Conservation (phyloP, 2,113 vertebrate genomes). For the Pterophyllum scalare region DNA sequence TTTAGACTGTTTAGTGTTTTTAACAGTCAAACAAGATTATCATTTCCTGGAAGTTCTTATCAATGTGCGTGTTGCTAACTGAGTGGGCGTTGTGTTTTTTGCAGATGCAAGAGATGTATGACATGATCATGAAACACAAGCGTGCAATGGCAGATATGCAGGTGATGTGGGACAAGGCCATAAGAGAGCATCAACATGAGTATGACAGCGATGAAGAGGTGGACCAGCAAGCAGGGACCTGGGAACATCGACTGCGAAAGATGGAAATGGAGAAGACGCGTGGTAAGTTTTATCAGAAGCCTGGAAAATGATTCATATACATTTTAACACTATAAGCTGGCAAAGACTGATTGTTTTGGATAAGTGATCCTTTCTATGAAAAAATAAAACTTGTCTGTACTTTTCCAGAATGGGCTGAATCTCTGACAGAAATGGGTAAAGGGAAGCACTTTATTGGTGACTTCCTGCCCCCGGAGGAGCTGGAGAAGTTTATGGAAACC, state of each 20-base stretch:
- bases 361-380: background rate
- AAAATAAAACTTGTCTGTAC: background rate
- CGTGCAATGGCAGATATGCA: constrained; percentile 97
- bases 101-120: constrained; percentile 99
- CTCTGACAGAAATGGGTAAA: constrained; percentile 97
- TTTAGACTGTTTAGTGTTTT: background rate
- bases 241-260: constrained; percentile 94
- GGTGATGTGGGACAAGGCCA: constrained; percentile 92
- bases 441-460: constrained; percentile 99
- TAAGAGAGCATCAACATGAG: constrained; percentile 92
- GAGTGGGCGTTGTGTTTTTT: background rate
- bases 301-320: background rate
- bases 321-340: background rate
- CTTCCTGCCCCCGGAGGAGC: constrained; percentile 94
- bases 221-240: constrained; percentile 89
- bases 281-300: constrained; percentile 74
- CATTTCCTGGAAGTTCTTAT: background rate
- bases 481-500: constrained; percentile 99
- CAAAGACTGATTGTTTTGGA: background rate
- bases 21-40: background rate
- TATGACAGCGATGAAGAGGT: constrained; percentile 98
- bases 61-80: background rate
- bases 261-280: constrained; percentile 99
- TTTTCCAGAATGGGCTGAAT: constrained; percentile 94
- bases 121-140: constrained; percentile 99